Conservation (phyloP, 2,888 invertebrate genomes). For the Pammene aurita region DNA sequence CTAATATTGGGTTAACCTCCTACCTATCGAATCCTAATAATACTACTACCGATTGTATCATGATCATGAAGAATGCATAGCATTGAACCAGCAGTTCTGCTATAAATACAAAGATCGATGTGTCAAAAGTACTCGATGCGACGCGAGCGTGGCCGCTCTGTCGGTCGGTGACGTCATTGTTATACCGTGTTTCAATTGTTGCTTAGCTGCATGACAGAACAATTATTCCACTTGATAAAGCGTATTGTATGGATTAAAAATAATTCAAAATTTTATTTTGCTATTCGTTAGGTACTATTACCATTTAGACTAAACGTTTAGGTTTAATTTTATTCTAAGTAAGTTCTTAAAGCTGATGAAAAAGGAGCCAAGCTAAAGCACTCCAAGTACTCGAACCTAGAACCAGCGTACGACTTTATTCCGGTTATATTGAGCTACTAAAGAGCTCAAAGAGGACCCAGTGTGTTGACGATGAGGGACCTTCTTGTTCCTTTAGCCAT, state of each 20-base stretch:
- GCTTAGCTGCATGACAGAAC: slow-evolving; percentile 3
- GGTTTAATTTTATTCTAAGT: no score
- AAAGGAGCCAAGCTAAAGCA: no score
- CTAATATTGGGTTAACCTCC: neutral
- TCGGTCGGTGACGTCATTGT: slow-evolving; percentile 21
- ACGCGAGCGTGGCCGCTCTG: slow-evolving; percentile 4
- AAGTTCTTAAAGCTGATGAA: no score
- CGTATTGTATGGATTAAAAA: no score
- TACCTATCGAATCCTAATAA: slow-evolving; percentile 10
- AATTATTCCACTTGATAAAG: neutral
- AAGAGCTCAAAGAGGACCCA: no score
- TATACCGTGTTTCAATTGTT: slow-evolving; percentile 24
- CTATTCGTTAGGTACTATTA: no score
- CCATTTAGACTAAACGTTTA: no score
- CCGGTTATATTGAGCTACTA: no score
- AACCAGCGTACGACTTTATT: no score
- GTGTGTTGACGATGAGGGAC: no score
- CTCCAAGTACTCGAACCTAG: no score
- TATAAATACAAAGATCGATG: slow-evolving; percentile 40
- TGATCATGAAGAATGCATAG: slow-evolving; percentile 29
- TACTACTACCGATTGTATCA: slow-evolving; percentile 17
- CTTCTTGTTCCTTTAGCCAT: no score
- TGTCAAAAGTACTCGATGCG: slow-evolving; percentile 36
- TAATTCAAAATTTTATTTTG: neutral
- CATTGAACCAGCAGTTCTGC: slow-evolving; percentile 16